Conservation (phyloP, 1,140 invertebrate genomes). For the Planococcus citri region DNA sequence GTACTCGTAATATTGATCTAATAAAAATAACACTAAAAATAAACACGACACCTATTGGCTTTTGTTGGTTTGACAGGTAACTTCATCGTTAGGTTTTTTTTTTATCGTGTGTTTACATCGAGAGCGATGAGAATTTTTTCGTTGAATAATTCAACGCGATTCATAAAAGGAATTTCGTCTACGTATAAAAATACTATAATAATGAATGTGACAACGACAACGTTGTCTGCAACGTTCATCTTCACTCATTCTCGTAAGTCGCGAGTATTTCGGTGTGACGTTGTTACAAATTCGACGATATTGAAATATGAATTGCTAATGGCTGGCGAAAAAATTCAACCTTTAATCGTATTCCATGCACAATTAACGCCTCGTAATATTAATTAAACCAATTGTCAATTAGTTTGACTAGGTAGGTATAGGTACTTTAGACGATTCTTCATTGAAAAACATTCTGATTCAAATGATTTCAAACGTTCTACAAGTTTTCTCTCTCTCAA, state of each 20-base stretch:
- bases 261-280: background rate
- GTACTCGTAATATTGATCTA: background rate
- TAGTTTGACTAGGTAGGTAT: no score
- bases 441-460: no score
- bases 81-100: background rate
- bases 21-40: background rate
- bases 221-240: background rate
- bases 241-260: background rate
- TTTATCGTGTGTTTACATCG: constrained; percentile 1
- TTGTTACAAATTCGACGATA: background rate
- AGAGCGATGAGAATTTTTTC: background rate
- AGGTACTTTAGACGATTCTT: no score
- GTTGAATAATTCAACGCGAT: background rate
- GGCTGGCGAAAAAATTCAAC: background rate
- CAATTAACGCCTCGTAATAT: no score
- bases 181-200: background rate
- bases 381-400: no score
- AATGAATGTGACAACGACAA: background rate
- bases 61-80: background rate
- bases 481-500: no score
- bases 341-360: background rate
- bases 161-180: background rate
- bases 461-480: no score
- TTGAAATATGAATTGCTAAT: background rate
- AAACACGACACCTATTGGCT: background rate